Percentiles rank a stretch among this genome's conserved stretches.
Evolutionary conservation across 1,140 invertebrate species (phyloP).

Genomic region (Bombyx mandarina): DNA sequence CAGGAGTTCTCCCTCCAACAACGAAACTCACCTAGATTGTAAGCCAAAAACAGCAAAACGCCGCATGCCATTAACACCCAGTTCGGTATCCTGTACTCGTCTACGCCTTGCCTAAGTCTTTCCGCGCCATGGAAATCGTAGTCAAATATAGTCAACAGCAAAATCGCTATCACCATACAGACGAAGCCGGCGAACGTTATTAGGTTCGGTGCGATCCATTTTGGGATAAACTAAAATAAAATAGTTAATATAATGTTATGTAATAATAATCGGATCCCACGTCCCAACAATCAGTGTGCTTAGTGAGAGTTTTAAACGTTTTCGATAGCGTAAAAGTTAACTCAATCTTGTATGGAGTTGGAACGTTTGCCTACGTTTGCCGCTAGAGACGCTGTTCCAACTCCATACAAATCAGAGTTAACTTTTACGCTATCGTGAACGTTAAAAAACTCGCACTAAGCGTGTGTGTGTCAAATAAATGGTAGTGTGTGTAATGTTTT

Average conservation of each 20-base stretch:
- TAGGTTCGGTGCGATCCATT: constrained; percentile 95
- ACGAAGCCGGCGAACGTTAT: constrained; percentile 95
- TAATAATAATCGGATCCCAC: neutral
- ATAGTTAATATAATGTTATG: neutral
- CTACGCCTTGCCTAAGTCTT: constrained; percentile 48
- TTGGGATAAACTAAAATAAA: constrained; percentile 83
- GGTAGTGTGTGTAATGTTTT: too few relatives aligned
- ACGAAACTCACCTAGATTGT: constrained; percentile 84
- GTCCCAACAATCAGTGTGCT: neutral
- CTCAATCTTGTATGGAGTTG: too few relatives aligned
- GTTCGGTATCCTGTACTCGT: constrained; percentile 76
- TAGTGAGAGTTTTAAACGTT: too few relatives aligned
- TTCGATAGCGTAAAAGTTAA: too few relatives aligned
- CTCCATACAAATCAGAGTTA: too few relatives aligned
- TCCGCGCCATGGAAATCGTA: constrained; percentile 85
- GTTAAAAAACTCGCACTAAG: too few relatives aligned
- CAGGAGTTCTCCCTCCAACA: too few relatives aligned
- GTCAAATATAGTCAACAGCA: constrained; percentile 88
- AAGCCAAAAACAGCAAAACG: constrained; percentile 92
- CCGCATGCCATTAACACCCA: constrained; percentile 86
- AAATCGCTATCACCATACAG: constrained; percentile 87
- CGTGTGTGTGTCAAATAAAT: too few relatives aligned
- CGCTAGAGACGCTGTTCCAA: too few relatives aligned
- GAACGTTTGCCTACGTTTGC: too few relatives aligned
- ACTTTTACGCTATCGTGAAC: too few relatives aligned